Evolutionary conservation across 2,113 vertebrate genomes (phyloP), one percentile per base, ranked within the genome.

Genomic region (Antechinus stuartii): DNA sequence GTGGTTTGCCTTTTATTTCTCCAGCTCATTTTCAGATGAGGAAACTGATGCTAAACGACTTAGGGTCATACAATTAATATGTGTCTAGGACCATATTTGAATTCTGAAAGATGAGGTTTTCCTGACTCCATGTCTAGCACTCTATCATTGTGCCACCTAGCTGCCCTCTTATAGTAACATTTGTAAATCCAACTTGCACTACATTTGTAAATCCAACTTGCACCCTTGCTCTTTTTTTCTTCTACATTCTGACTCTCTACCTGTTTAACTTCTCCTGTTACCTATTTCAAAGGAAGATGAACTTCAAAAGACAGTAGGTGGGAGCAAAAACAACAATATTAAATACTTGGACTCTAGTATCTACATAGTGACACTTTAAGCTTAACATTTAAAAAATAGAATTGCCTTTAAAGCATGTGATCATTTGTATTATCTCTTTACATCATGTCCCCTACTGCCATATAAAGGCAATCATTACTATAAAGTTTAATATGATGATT

Each of bases 241-340:
- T 52, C 49, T 54, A n/a, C 19, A 19, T 95, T 91, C 54, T 96
- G 89, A 93, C 92, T 94, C 35, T 23, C 89, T 61, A 96, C 91
- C 42, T 97, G 57, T 96, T 96, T 42, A 92, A 92, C 53, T 96
- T 95, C 76, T 93, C 91, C 11, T 93, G 26, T 95, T 92, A 93
- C 22, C 93, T 91, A 94, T 92, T 97, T 96, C 94, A 95, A 97
- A 97, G 91, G 27, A 5, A 91, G 92, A 42, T 93, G 53, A 93
- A 10, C 56, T 94, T 94, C 89, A 96, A 96, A 96, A 93, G 8
- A 56, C 42, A 93, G 23, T 49, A 30, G 3, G 46, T 52, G 90
- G 53, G 27, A 94, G 91, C 1, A 96, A n/a, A 61, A 94, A 49
- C 25, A 46, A 8, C 0, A 14, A 8, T 61, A 92, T 35, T 52